Conservation (phyloP, 2,113 vertebrate species). For the Scophthalmus maximus region DNA sequence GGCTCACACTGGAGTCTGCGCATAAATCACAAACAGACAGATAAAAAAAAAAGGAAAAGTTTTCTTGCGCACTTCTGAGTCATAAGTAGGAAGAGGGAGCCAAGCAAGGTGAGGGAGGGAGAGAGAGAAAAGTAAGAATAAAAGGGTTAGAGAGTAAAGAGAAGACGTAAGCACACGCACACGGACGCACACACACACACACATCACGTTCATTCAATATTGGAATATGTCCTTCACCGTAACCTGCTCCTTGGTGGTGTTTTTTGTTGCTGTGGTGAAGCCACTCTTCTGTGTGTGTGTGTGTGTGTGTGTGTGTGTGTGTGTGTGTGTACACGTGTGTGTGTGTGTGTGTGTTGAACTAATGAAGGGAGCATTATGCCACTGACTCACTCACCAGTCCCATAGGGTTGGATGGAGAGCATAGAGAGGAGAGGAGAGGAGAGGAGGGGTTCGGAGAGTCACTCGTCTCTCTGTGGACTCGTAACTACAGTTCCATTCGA, state of each 20-base stretch:
- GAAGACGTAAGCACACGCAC: conserved; percentile 8
- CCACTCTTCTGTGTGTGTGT: conserved; percentile 30
- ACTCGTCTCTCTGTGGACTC: conserved; percentile 34
- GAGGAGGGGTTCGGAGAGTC: conserved; percentile 32
- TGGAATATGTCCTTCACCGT: conserved; percentile 46
- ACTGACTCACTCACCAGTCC: conserved; percentile 73
- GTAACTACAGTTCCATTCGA: not conserved
- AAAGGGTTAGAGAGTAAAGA: conserved; percentile 29
- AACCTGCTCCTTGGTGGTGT: conserved; percentile 27
- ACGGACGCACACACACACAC: conserved; percentile 10
- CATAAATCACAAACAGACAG: conserved; percentile 31
- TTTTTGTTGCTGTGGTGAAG: conserved; percentile 57
- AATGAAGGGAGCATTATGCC: conserved; percentile 70
- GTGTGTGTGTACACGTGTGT: conserved; percentile 42
- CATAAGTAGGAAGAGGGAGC: conserved; percentile 59
- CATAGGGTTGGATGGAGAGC: conserved; percentile 61
- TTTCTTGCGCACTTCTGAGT: conserved; percentile 74
- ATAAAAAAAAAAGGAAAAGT: conserved; percentile 25
- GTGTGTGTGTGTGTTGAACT: conserved; percentile 50
- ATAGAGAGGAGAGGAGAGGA: conserved; percentile 29
- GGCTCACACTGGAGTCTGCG: conserved; percentile 51
- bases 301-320: conserved; percentile 34
- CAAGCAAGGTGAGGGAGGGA: not conserved
- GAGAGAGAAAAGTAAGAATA: not conserved
- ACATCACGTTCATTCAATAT: conserved; percentile 31